A percentile compares a stretch with the other conserved stretches of the same genome.
phyloP scores from a whole-genome alignment of 2,113 vertebrate genomes.

The Cyanoderma ruficeps region DNA sequence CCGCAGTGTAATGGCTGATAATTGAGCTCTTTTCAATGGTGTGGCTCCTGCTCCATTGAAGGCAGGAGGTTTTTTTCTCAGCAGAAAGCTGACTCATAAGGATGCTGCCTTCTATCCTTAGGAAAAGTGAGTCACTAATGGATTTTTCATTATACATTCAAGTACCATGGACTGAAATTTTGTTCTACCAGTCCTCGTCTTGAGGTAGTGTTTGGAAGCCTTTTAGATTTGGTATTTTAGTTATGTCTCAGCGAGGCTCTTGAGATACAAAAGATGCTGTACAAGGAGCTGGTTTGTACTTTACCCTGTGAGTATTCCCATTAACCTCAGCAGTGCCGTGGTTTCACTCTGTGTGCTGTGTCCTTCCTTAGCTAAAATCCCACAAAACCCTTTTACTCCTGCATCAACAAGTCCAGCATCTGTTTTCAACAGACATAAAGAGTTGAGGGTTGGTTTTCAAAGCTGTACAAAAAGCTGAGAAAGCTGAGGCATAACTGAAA shows the following conservation, averaged over 20 bases:
- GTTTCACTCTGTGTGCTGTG: background rate
- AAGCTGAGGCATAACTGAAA: background rate
- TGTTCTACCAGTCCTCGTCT: background rate
- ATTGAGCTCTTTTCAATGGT: background rate
- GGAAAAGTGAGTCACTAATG: constrained; percentile 64
- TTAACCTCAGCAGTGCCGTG: background rate
- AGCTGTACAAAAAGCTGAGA: background rate
- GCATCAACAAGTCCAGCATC: background rate
- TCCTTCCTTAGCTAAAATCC: background rate
- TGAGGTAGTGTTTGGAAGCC: constrained; percentile 5
- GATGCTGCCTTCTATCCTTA: constrained; percentile 56
- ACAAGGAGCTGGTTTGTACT: background rate
- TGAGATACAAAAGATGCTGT: background rate
- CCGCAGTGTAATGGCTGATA: constrained; percentile 14
- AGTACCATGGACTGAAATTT: constrained; percentile 28
- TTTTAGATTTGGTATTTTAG: constrained; percentile 39
- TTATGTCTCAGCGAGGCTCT: background rate
- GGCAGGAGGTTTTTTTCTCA: constrained; percentile 21
- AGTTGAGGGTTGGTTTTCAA: background rate
- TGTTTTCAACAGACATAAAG: background rate
- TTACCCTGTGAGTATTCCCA: background rate
- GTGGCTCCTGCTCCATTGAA: constrained; percentile 20
- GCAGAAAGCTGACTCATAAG: constrained; percentile 50
- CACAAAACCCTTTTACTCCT: background rate
- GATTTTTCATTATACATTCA: constrained; percentile 59